These are phyloP conservation scores for Andrena flavipes DNA, from an alignment of 2,888 invertebrate species.

Conservation along the genomic window DNA sequence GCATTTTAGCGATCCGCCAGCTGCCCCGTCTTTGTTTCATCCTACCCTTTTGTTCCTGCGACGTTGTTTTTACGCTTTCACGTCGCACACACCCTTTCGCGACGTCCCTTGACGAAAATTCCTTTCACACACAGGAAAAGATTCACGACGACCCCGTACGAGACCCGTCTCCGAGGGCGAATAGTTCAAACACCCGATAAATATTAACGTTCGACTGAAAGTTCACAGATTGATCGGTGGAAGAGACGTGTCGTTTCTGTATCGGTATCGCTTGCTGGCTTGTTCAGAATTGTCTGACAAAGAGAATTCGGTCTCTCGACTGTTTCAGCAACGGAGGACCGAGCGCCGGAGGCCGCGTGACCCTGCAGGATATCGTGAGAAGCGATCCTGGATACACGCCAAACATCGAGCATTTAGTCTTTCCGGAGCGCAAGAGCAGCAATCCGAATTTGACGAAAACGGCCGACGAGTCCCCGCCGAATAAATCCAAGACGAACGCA, in stretches of 20 bases:
- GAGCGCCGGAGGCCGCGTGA: slow-evolving; percentile 75
- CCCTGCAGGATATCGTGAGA: slow-evolving; percentile 82
- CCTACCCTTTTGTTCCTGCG: slow-evolving; percentile 34
- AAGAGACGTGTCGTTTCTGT: not conserved
- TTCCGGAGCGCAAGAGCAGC: slow-evolving; percentile 86
- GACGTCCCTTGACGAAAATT: slow-evolving; percentile 37
- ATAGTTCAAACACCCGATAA: not conserved
- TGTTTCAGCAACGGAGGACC: slow-evolving; percentile 75
- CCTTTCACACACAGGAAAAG: slow-evolving; percentile 23
- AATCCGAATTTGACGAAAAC: slow-evolving; percentile 81
- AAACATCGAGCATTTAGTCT: slow-evolving; percentile 87
- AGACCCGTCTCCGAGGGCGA: not conserved
- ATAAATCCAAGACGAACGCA: slow-evolving; percentile 75
- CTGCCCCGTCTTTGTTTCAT: slow-evolving; percentile 25
- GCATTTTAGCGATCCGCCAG: slow-evolving; percentile 39
- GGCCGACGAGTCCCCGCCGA: slow-evolving; percentile 75
- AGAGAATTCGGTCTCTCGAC: slow-evolving; percentile 11
- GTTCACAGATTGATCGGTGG: not conserved
- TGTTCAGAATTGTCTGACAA: slow-evolving; percentile 13
- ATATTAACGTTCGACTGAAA: slow-evolving; percentile 20
- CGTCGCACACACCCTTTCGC: slow-evolving; percentile 14
- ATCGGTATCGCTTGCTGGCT: not conserved
- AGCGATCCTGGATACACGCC: slow-evolving; percentile 86
- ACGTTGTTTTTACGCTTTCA: slow-evolving; percentile 35
- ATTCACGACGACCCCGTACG: slow-evolving; percentile 7